Conservation (phyloP, 2,888 invertebrate species). For the Clitarchus hookeri region DNA sequence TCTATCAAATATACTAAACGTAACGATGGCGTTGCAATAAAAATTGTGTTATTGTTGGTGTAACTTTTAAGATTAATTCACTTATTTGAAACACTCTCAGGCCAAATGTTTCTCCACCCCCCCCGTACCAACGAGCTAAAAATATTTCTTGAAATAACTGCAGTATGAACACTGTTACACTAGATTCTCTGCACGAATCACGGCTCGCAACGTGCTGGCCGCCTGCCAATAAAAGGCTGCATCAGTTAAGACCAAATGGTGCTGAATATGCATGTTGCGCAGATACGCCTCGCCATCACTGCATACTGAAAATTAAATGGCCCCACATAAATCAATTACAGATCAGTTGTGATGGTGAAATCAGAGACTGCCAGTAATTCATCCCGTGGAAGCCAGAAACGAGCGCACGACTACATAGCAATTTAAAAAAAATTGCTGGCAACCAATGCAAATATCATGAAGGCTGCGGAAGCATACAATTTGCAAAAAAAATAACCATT, state of each 20-base stretch:
- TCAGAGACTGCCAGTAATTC: background rate
- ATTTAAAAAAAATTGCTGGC: background rate
- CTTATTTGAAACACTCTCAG: no score
- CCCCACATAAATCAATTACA: conserved; percentile 18
- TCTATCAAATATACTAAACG: no score
- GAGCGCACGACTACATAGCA: background rate
- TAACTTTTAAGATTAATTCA: no score
- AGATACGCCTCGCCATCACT: background rate
- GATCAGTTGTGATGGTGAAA: background rate
- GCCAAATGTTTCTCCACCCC: no score
- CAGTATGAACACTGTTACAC: background rate
- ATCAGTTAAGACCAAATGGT: conserved; percentile 24
- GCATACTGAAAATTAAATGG: conserved; percentile 27
- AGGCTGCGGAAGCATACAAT: background rate
- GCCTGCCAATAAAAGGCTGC: background rate
- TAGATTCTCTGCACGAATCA: conserved; percentile 22
- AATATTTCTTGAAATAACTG: background rate
- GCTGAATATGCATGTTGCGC: conserved; percentile 28
- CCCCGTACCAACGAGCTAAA: no score
- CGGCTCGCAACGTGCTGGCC: background rate
- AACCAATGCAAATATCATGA: background rate
- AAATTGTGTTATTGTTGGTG: no score
- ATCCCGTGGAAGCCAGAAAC: background rate
- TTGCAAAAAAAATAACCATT: background rate
- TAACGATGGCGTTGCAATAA: no score